Conservation (phyloP, 92 coral and sea anemone genomes). For the Epizoanthus stellaris region DNA sequence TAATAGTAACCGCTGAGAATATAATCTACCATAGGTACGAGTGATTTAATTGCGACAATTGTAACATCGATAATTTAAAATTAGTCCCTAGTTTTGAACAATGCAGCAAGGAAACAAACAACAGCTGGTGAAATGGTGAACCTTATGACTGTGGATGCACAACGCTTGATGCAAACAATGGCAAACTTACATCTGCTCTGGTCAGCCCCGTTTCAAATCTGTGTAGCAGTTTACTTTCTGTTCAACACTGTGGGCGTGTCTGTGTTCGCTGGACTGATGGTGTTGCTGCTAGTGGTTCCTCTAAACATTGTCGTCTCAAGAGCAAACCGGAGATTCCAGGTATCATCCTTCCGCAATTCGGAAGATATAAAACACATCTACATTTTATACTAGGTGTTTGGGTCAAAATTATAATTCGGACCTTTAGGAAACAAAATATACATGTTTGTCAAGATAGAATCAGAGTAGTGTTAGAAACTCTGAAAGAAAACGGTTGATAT, state of each 20-base stretch:
- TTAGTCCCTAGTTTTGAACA: constrained; percentile 31
- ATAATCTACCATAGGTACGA: too few species aligned
- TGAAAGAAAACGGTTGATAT: too few species aligned
- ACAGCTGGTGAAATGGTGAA: constrained; percentile 96
- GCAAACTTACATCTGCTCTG: constrained; percentile 74
- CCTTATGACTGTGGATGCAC: constrained; percentile 89
- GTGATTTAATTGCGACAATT: too few species aligned
- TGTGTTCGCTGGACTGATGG: constrained; percentile 81
- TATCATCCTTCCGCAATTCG: constrained; percentile 1
- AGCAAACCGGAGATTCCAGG: constrained; percentile 73
- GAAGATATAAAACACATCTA: too few species aligned
- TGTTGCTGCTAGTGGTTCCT: constrained; percentile 77
- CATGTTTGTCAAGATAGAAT: too few species aligned
- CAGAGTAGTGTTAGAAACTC: too few species aligned
- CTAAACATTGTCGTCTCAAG: constrained; percentile 75
- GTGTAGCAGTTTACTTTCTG: constrained; percentile 78
- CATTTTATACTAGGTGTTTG: too few species aligned
- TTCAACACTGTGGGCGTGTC: constrained; percentile 89
- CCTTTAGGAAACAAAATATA: too few species aligned
- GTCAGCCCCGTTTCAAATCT: constrained; percentile 91
- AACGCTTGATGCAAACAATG: constrained; percentile 72
- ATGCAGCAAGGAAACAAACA: constrained; percentile 66
- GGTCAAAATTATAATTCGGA: too few species aligned
- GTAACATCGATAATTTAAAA: too few species aligned
- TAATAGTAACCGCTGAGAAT: too few species aligned